Conservation (phyloP, 1,140 invertebrate genomes). For the Heliconius nattereri region DNA sequence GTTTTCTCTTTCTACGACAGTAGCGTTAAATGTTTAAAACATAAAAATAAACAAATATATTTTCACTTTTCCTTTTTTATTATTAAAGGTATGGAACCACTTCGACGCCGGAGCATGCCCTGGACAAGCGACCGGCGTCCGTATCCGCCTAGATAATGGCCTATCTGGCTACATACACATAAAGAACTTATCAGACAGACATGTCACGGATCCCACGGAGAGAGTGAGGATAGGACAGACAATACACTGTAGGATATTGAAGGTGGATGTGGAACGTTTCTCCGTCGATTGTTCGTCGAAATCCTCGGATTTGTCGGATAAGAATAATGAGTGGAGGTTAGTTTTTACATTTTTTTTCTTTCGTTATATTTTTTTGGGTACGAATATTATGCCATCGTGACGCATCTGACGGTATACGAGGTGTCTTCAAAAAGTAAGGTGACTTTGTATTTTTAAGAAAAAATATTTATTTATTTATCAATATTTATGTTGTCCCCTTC, state of each 20-base stretch:
- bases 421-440: too few species aligned
- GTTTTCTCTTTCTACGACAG: too few species aligned
- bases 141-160: constrained; percentile 95
- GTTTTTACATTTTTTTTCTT: not conserved
- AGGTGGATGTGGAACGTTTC: constrained; percentile 97
- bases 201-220: constrained; percentile 95
- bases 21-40: too few species aligned
- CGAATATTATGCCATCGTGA: too few species aligned
- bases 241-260: constrained; percentile 96
- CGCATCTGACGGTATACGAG: too few species aligned
- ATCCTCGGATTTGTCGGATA: constrained; percentile 95
- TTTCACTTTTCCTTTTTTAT: not conserved
- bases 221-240: constrained; percentile 93
- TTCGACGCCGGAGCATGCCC: constrained; percentile 98
- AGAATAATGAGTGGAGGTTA: constrained; percentile 94
- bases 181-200: constrained; percentile 97
- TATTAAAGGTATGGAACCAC: constrained; percentile 93
- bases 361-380: not conserved
- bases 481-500: too few species aligned
- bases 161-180: constrained; percentile 97
- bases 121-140: constrained; percentile 96
- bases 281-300: constrained; percentile 96
- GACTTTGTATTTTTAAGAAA: too few species aligned
- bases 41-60: too few species aligned
- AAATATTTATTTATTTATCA: too few species aligned